Evolutionary conservation across 2,888 invertebrate species (phyloP), one percentile per base, ranked within the genome.

Genomic region (Hydroisotoma schaefferi): DNA sequence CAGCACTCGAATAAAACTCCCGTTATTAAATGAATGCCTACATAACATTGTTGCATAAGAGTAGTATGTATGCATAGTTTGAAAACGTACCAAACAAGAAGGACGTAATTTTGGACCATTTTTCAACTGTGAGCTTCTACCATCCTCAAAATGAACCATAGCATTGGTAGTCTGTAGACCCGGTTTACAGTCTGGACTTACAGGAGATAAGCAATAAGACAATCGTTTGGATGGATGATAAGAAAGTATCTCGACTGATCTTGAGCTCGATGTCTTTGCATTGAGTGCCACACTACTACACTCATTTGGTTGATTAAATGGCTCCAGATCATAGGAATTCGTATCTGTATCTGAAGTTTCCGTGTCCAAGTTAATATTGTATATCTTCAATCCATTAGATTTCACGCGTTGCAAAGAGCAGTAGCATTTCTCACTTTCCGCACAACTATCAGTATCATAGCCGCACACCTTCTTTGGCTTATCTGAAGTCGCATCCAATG

Each of bases 371-470:
- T 73, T 72, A 26, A 74, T 73, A 40, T 73, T 72, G 59, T 74
- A 74, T 3, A 74, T 70, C 55, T 72, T 72, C 15, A 71, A 67
- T 23, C 73, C 73, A 59, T 73, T 73, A 15, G 73, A 69, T 49
- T 72, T 72, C 46, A 73, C 63, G 5, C 72, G 54, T 56, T 73
- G 71, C 27, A 75, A 63, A 12, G 75, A 75, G 58, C 75, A 75
- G 63, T 75, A 75, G 60, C 75, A 75, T 56, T 74, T 73, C 54
- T 75, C 75, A 61, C 74, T 75, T 51, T 74, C 75, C 0, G 87
- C 84, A 74, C 92, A 93, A 73, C 89, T 90, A 75, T 92, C 91
- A 0, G 90, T 89, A 73, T 88, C 88, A 75, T 88, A 88, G 18
- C 86, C 87, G 73, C 91, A 92, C 74, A 83, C 85, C 2, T 80